Percentiles rank a stretch among this genome's conserved stretches.
Conservation (phyloP, 1,140 invertebrate species). For the Sinonovacula constricta region DNA sequence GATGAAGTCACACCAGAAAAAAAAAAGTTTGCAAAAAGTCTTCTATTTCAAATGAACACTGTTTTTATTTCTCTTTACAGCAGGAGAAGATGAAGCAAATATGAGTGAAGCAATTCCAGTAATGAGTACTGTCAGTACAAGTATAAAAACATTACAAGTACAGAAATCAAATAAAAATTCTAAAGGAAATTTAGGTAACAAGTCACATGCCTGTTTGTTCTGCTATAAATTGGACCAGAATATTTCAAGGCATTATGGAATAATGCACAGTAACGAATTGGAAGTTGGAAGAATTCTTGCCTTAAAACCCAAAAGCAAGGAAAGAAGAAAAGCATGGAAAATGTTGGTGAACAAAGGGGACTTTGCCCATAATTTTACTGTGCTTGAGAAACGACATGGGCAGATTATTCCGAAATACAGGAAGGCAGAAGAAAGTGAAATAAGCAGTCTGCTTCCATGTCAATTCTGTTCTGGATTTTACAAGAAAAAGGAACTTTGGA, state of each 20-base stretch:
- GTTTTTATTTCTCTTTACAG: slow-evolving; percentile 23
- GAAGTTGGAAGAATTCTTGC: slow-evolving; percentile 20
- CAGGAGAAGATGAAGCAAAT: slow-evolving; percentile 14
- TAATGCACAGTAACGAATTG: slow-evolving; percentile 6
- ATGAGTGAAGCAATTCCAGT: slow-evolving; percentile 12
- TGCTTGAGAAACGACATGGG: slow-evolving; percentile 1
- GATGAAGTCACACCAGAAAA: too few relatives aligned
- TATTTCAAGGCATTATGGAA: slow-evolving; percentile 29
- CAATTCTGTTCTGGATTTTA: slow-evolving; percentile 8
- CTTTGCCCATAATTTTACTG: slow-evolving; percentile 18
- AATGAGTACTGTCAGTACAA: slow-evolving; percentile 6
- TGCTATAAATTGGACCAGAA: slow-evolving; percentile 12
- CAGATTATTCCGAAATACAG: slow-evolving; percentile 34
- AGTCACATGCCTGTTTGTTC: slow-evolving; percentile 19
- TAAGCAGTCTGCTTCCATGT: slow-evolving; percentile 20
- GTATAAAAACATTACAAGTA: slow-evolving; percentile 18
- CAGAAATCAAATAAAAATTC: slow-evolving; percentile 22
- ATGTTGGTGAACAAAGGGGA: slow-evolving; percentile 35
- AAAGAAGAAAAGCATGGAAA: slow-evolving; percentile 32
- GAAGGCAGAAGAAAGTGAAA: slow-evolving; percentile 9
- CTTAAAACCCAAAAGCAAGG: slow-evolving; percentile 14
- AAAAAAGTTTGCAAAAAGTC: neutral
- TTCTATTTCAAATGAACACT: slow-evolving; percentile 10
- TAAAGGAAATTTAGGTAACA: slow-evolving; percentile 36
- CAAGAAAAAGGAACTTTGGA: slow-evolving; percentile 35